Evolutionary conservation across 2,113 vertebrate genomes (phyloP).

Genomic region (Sisor rabdophorus): DNA sequence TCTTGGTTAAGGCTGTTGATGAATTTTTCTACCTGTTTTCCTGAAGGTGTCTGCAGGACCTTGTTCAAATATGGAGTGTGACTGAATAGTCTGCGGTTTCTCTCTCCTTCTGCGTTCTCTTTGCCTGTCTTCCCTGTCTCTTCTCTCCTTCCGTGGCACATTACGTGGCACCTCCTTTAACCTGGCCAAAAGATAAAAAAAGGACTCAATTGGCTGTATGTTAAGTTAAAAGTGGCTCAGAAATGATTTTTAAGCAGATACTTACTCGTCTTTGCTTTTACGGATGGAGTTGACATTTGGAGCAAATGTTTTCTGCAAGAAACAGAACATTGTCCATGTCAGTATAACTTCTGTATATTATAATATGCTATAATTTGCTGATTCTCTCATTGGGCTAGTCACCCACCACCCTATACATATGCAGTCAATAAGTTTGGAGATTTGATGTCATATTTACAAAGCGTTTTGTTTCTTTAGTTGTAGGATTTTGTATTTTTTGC

Average conservation of each 20-base stretch:
- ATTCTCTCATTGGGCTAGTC: no score
- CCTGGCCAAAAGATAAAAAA: constrained; percentile 41
- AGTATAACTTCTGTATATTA: not conserved
- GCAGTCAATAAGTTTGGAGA: no score
- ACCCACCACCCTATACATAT: no score
- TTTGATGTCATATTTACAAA: no score
- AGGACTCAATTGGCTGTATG: not conserved
- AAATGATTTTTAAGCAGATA: constrained; percentile 7
- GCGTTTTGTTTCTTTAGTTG: no score
- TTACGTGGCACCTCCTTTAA: constrained; percentile 53
- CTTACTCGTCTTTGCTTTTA: constrained; percentile 73
- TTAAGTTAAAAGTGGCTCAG: not conserved
- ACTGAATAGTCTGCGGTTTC: constrained; percentile 69
- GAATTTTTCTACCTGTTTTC: constrained; percentile 57
- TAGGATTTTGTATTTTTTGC: no score
- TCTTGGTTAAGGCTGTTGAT: not conserved
- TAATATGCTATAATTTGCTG: not conserved
- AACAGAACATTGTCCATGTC: constrained; percentile 3
- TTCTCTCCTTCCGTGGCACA: constrained; percentile 60
- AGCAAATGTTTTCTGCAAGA: constrained; percentile 67
- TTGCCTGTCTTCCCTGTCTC: constrained; percentile 58
- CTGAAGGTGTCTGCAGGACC: constrained; percentile 64
- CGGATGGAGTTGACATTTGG: constrained; percentile 70
- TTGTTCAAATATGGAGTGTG: constrained; percentile 75
- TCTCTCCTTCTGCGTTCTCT: constrained; percentile 64